phyloP scores from a whole-genome alignment of 35 echinoderm and acorn worm genomes.

The Apostichopus californicus region DNA sequence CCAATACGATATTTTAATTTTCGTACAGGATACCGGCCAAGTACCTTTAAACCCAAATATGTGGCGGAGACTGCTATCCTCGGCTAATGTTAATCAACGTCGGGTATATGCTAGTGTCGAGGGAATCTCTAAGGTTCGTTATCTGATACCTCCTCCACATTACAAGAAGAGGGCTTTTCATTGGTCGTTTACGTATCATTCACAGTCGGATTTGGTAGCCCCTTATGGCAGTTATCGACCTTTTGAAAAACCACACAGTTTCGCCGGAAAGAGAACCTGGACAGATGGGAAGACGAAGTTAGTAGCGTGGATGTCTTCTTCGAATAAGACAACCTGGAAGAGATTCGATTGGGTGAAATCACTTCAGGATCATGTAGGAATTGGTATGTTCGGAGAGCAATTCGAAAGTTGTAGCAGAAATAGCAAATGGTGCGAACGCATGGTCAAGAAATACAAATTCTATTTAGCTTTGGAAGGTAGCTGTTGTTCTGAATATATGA shows the following conservation, averaged over 20 bases:
- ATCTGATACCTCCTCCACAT: background rate
- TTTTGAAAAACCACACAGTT: background rate
- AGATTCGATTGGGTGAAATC: conserved; percentile 6
- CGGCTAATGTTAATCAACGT: background rate
- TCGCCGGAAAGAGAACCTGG: background rate
- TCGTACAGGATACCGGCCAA: conserved; percentile 18
- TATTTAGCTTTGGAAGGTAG: conserved; percentile 59
- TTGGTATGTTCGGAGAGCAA: background rate
- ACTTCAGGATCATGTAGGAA: background rate
- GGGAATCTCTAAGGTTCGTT: background rate
- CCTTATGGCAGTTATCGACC: conserved; percentile 18
- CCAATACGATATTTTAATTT: conserved; percentile 21
- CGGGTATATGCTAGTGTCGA: conserved; percentile 20
- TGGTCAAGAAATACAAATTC: conserved; percentile 56
- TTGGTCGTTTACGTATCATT: conserved; percentile 34
- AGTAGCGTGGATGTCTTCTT: conserved; percentile 31
- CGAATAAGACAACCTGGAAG: background rate
- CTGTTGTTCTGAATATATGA: conserved; percentile 57
- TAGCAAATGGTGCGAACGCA: background rate
- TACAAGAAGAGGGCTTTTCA: background rate
- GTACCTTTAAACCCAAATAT: background rate
- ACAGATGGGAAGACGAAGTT: conserved; percentile 24
- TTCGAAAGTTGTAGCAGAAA: background rate
- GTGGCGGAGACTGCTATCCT: background rate
- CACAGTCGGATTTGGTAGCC: background rate